These are phyloP conservation scores for Acrocera orbiculus DNA, from an alignment of 2,888 invertebrate species.

Conservation along the genomic window DNA sequence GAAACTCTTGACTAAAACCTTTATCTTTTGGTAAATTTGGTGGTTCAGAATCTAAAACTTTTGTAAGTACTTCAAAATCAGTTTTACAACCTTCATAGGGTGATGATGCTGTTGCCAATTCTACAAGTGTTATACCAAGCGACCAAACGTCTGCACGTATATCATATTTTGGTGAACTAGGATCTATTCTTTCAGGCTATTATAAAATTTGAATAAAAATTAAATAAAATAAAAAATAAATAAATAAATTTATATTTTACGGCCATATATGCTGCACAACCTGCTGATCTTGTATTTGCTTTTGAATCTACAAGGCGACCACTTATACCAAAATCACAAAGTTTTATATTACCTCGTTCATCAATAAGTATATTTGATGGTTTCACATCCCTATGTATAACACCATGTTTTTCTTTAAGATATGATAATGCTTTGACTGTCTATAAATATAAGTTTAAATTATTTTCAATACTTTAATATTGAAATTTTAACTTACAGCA, in stretches of 20 bases:
- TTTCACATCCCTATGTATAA: slow-evolving; percentile 96
- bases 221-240: not conserved
- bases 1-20: slow-evolving; percentile 71
- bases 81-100: slow-evolving; percentile 90
- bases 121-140: slow-evolving; percentile 87
- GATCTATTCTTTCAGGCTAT: slow-evolving; percentile 94
- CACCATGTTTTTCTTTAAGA: slow-evolving; percentile 90
- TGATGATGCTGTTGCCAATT: slow-evolving; percentile 90
- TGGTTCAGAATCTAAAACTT: slow-evolving; percentile 79
- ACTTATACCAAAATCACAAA: slow-evolving; percentile 99
- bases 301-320: slow-evolving; percentile 95
- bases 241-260: slow-evolving; percentile 41
- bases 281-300: slow-evolving; percentile 91
- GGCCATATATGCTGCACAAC: slow-evolving; percentile 99
- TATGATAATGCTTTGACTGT: slow-evolving; percentile 93
- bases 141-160: slow-evolving; percentile 99
- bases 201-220: slow-evolving; percentile 14
- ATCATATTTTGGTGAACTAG: slow-evolving; percentile 88
- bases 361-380: slow-evolving; percentile 97
- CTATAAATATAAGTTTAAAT: slow-evolving; percentile 32
- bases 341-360: slow-evolving; percentile 84
- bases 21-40: slow-evolving; percentile 62
- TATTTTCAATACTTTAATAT: slow-evolving; percentile 4
- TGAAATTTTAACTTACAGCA: slow-evolving; percentile 47
- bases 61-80: slow-evolving; percentile 92